Evolutionary conservation across 2,113 vertebrate genomes (phyloP), one percentile per base, ranked within the genome.

Genomic region (Paramisgurnus dabryanus): DNA sequence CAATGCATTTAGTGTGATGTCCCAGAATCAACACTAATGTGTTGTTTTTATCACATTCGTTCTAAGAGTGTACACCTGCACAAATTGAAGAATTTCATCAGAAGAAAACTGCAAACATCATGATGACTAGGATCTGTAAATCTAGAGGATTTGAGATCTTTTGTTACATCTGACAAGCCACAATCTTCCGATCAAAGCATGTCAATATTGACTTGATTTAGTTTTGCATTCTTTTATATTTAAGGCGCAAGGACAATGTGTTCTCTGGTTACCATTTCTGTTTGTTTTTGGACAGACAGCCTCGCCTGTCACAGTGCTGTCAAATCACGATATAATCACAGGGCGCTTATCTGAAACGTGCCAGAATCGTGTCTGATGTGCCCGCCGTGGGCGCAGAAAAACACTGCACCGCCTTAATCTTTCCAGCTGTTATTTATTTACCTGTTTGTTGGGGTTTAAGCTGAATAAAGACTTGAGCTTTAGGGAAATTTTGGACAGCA

Each of bases 401-500:
- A 12, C 58, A 75, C 10, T 61, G n/a, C n/a, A 22, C 4, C 60
- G 61, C 40, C 71, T 74, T 60, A 61, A 75, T 50, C 7, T 17
- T 75, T 75, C 8, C 41, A 64, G 58, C 43, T 64, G 64, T 43
- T 50, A 8, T 75, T 64, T 49, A 39, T 45, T 64, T 18, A 81
- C 61, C 41, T 79, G 17, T 18, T 58, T 58, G 85, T 75, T 68
- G 49, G 63, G 40, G 47, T 67, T 49, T 12, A 22, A 66, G 63
- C 27, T 41, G 3, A 67, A 57, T 27, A 55, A 39, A 61, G 43
- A 71, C 77, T 72, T 41, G 18, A 45, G 70, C 77, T 77, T 53
- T 66, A 41, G 47, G 85, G 87, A 83, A 89, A 88, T 71, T 89
- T 83, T 83, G 18, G 0, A 43, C 64, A 50, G 82, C 87, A 92